Percentiles rank a stretch among this genome's conserved stretches.
phyloP scores from a whole-genome alignment of 2,797 vertebrate species.

The Aphelocoma californica region DNA sequence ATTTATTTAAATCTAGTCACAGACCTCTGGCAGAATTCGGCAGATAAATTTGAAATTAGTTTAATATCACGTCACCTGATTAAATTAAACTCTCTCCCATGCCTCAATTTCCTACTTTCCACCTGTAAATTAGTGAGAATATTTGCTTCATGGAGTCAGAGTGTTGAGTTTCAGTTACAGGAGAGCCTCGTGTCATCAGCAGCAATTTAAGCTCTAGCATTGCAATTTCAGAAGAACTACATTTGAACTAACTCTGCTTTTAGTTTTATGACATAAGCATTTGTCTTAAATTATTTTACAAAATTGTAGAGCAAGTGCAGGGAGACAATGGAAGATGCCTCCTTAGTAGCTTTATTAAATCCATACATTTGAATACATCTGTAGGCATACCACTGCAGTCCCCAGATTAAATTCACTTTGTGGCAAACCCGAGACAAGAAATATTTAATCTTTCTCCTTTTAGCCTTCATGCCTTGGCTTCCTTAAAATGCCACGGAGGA shows the following conservation, averaged over 20 bases:
- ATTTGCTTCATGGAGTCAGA: neutral
- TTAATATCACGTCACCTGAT: neutral
- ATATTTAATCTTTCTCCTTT: neutral
- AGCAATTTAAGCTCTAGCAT: neutral
- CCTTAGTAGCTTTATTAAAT: neutral
- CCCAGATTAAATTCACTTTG: neutral
- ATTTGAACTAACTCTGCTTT: neutral
- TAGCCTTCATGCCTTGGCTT: neutral
- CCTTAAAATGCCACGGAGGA: neutral
- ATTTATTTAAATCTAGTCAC: neutral
- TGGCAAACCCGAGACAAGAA: neutral
- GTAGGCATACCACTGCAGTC: neutral
- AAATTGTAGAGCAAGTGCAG: neutral
- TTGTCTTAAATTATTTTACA: neutral
- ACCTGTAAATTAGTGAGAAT: neutral
- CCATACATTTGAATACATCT: neutral
- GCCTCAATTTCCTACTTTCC: neutral
- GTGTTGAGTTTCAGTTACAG: neutral
- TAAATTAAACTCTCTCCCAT: neutral
- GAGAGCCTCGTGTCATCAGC: neutral
- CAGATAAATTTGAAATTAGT: neutral
- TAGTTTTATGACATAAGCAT: neutral
- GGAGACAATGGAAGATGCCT: neutral
- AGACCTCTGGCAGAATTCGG: neutral
- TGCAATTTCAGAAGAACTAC: neutral